Conservation (phyloP, 1,140 invertebrate species). For the Drosophila kikkawai region DNA sequence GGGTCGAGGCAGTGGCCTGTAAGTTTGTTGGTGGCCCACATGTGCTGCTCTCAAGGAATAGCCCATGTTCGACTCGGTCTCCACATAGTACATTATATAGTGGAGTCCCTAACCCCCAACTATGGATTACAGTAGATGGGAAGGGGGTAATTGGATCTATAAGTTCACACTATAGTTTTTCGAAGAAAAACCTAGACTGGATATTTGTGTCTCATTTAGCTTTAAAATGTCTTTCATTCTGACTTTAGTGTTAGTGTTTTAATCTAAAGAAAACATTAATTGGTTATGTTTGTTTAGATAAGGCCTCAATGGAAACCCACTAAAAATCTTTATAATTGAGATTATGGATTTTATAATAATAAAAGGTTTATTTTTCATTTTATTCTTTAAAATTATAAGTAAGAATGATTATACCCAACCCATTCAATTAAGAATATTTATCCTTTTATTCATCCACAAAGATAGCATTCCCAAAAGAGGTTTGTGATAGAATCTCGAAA, state of each 20-base stretch:
- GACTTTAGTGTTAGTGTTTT: neutral
- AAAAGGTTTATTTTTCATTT: neutral
- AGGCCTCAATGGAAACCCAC: neutral
- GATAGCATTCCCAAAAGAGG: neutral
- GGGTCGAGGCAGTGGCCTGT: constrained; percentile 54
- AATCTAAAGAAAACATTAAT: neutral
- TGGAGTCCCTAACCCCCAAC: constrained; percentile 6
- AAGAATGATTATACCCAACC: neutral
- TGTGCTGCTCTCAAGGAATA: constrained; percentile 40
- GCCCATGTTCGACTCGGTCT: constrained; percentile 6
- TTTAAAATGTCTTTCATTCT: neutral
- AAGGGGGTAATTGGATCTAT: constrained; percentile 41
- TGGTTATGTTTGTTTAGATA: neutral
- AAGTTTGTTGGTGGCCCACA: constrained; percentile 66
- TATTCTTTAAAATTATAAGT: neutral
- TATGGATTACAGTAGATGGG: constrained; percentile 10
- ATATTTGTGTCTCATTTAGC: neutral
- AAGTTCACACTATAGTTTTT: neutral
- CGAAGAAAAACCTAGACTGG: neutral
- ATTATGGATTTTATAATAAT: neutral
- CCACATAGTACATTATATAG: constrained; percentile 15
- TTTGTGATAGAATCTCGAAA: neutral
- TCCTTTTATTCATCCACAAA: neutral
- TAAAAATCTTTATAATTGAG: neutral
- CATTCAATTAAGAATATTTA: neutral